These are phyloP conservation scores for Dicyrtoma fusca DNA, from an alignment of 2,888 invertebrate species.

Conservation along the genomic window DNA sequence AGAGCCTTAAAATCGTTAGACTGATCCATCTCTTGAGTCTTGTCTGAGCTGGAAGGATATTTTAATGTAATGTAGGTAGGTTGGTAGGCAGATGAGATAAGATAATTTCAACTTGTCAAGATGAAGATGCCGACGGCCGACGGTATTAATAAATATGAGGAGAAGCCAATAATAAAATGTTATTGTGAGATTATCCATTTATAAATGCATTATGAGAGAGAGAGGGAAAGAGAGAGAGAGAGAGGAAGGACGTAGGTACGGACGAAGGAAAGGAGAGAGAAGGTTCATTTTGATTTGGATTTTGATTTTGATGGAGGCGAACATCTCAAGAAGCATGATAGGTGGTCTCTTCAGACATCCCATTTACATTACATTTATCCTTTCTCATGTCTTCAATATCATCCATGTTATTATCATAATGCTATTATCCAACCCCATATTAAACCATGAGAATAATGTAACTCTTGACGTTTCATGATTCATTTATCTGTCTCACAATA, in stretches of 20 bases:
- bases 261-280: not conserved
- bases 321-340: slow-evolving; percentile 27
- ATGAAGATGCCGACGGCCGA: slow-evolving; percentile 29
- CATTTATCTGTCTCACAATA: slow-evolving; percentile 42
- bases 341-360: slow-evolving; percentile 34
- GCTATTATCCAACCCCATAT: slow-evolving; percentile 34
- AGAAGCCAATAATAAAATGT: slow-evolving; percentile 37
- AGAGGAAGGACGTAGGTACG: not conserved
- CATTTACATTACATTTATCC: slow-evolving; percentile 40
- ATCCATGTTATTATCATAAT: slow-evolving; percentile 40
- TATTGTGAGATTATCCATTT: slow-evolving; percentile 31
- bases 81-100: no score
- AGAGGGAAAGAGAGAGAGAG: not conserved
- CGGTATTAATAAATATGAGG: slow-evolving; percentile 36
- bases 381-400: slow-evolving; percentile 34
- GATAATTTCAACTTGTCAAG: slow-evolving; percentile 37
- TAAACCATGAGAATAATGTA: slow-evolving; percentile 40
- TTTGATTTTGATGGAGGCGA: slow-evolving; percentile 9
- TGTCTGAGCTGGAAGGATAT: not conserved
- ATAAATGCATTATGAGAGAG: slow-evolving; percentile 29
- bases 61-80: slow-evolving; percentile 14
- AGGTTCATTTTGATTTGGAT: not conserved
- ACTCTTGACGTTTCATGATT: slow-evolving; percentile 39
- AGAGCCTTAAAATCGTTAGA: slow-evolving; percentile 3
- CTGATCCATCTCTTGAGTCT: slow-evolving; percentile 6